These are phyloP conservation scores for Neoniphon sammara DNA, from an alignment of 2,797 vertebrate genomes.

Conservation along the genomic window DNA sequence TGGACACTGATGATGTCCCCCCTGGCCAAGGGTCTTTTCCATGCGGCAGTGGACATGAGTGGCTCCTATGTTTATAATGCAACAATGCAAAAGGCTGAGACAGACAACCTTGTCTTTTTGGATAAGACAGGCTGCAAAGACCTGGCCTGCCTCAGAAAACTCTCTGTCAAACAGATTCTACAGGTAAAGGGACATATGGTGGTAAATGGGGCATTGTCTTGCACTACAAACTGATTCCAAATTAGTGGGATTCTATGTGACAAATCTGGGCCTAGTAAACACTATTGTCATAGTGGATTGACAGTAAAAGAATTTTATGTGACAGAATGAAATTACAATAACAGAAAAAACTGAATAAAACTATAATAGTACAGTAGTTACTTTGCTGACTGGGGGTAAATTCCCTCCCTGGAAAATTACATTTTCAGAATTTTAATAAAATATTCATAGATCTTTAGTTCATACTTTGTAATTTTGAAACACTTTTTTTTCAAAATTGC, in stretches of 20 bases:
- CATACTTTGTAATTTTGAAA: neutral
- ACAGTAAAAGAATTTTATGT: no score
- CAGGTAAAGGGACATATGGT: conserved; percentile 68
- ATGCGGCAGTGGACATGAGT: conserved; percentile 84
- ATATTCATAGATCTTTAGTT: neutral
- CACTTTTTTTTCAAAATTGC: conserved; percentile 5
- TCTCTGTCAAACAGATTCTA: conserved; percentile 74
- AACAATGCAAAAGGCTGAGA: conserved; percentile 78
- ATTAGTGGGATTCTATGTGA: neutral
- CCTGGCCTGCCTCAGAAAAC: conserved; percentile 71
- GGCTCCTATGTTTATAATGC: conserved; percentile 75
- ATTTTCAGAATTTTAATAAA: conserved; percentile 27
- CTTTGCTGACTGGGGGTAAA: conserved; percentile 6
- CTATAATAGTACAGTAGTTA: neutral
- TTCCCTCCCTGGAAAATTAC: conserved; percentile 11
- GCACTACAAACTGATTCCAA: neutral
- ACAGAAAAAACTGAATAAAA: neutral
- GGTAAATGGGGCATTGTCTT: no score
- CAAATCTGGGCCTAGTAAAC: neutral
- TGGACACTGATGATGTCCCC: conserved; percentile 85
- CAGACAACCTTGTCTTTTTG: conserved; percentile 80
- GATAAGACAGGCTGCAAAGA: conserved; percentile 76
- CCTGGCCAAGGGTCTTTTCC: conserved; percentile 82
- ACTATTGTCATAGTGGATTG: neutral
- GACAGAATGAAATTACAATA: neutral